Evolutionary conservation across 1,140 invertebrate species (phyloP), one percentile per base, ranked within the genome.

Genomic region (Diorhabda elongata): DNA sequence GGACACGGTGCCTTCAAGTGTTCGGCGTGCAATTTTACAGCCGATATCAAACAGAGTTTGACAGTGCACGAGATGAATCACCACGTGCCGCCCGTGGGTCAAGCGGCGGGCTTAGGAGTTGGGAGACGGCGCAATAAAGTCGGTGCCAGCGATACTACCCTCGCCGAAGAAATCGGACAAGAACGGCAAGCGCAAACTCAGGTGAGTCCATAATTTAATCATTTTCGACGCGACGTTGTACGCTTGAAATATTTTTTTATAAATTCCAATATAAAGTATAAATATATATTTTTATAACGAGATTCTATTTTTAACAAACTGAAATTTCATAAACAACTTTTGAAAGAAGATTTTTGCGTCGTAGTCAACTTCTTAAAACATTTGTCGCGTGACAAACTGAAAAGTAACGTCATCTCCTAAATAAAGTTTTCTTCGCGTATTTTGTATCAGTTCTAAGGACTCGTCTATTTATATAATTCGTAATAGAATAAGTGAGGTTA

Each of bases 11-110:
- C 88, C 64, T 94, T 91, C 81, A 89, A 90, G 75, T 98, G 96
- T 81, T 87, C 88, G 11, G 88, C 92, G 69, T 98, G 96, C 81
- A 94, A 92, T 78, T 98, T 97, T 81, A 92, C 93, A 1, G 92
- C 94, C 8, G 92, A 95, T 76, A 96, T 95, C 74, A 94, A 95
- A 77, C 94, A 96, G 77, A 95, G 93, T 79, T 83, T 97, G 67
- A 96, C 93, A 2, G 91, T 96, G 42, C 95, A 98, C 80, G 91
- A 96, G 78, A 91, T 93, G 83, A 93, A 94, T 82, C 91, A 94
- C 78, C 91, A 94, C 82, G 86, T 94, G 75, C 91, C 91, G 60
- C 87, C 90, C 2, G 88, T 88, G 64, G 89, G 90, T 56, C 87
- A 89, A 75, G 76, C 79, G 58, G 83, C 85, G 6, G 83, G 85